Base-by-base conservation (phyloP, 2,113 vertebrate species). In the Psilopogon haemacephalus region DNA sequence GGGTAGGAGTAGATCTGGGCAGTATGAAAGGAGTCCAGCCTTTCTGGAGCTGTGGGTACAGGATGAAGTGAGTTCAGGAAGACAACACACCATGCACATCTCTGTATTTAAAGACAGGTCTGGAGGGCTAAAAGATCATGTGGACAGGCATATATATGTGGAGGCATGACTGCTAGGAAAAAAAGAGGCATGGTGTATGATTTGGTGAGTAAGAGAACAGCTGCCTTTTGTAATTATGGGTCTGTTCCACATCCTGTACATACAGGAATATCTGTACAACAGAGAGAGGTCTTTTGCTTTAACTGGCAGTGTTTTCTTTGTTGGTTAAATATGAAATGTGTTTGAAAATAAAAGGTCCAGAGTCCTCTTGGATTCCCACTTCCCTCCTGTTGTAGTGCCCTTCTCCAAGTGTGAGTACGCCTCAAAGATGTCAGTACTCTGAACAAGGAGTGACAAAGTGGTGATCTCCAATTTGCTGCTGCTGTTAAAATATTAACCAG, bases 61-160 rank as follows among this genome's bases (percentile, higher is more conserved):
- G 21, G 15, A 20, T n/a, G 24, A 8, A 14, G 17, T 12, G 9
- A 79, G 17, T 4, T 56, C 23, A 75, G 12, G 12, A 44, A 15
- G 15, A 2, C 2, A 69, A 58, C 3, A n/a, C 8, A 15, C 27
- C 23, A 18, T 64, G 32, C 11, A 64, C 15, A 58, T 21, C 15
- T 56, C 74, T 42, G 24, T n/a, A 35, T 42, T 24, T 44, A 33
- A 56, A 27, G 20, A 40, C 21, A 32, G 18, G 18, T 77, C 40
- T 71, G 38, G 13, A 82, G 14, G 26, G 21, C 56, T 50, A 75
- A 7, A 14, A 10, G 5, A 50, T 9, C 2, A 1, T 5, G 15
- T 6, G 15, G 2, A 55, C 14, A 54, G 28, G 17, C 7, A 24
- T 18, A 35, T 35, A 4, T 69, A 60, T 1, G 0, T 33, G n/a